Conservation (phyloP, 2,113 vertebrate species). For the Mustela nigripes region DNA sequence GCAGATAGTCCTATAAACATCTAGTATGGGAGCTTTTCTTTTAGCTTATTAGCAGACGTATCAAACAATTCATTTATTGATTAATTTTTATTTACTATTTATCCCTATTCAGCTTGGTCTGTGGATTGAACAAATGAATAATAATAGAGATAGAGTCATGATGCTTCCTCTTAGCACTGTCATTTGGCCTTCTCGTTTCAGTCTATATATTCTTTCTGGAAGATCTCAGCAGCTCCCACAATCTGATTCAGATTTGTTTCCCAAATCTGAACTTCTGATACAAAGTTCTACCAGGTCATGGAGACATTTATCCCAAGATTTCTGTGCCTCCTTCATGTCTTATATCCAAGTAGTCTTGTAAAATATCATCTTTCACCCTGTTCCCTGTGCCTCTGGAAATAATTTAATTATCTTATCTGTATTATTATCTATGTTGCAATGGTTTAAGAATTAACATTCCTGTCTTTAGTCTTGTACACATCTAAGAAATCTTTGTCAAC, state of each 20-base stretch:
- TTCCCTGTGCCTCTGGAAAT: not conserved
- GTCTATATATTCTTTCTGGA: not conserved
- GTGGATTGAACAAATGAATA: not conserved
- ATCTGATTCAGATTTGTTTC: not conserved
- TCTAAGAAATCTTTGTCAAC: not conserved
- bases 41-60: not conserved
- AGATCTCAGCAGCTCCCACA: not conserved
- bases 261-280: not conserved
- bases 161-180: fast-evolving
- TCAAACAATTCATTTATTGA: not conserved
- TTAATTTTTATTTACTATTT: constrained; percentile 5
- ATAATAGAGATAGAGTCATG: not conserved
- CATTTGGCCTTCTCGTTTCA: not conserved
- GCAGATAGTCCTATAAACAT: not conserved
- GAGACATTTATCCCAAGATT: not conserved
- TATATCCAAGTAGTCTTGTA: not conserved
- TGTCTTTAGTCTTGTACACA: not conserved
- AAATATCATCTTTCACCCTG: not conserved
- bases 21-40: not conserved
- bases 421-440: not conserved
- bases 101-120: not conserved
- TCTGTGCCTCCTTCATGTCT: not conserved
- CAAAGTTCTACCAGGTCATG: not conserved
- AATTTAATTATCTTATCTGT: not conserved
- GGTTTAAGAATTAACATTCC: not conserved